A percentile compares a stretch with the other conserved stretches of the same genome.
Evolutionary conservation across 2,797 vertebrate species (phyloP).

Genomic region (Sebastes diploproa): DNA sequence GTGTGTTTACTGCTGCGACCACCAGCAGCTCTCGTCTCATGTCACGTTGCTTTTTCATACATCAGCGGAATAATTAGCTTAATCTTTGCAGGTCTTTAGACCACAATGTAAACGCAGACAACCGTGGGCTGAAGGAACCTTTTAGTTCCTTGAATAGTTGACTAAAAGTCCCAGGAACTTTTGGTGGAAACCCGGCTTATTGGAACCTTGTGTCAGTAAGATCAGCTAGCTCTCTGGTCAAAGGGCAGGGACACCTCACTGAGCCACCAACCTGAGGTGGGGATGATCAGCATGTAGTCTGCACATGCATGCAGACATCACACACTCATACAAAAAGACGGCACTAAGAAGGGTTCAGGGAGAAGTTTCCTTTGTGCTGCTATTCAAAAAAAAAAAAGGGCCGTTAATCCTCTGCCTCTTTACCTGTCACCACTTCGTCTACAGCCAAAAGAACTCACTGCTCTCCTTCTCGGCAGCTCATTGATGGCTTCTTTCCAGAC

Average conservation of each 20-base stretch:
- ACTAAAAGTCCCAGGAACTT: no score
- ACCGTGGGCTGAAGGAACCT: no score
- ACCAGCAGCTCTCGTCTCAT: no score
- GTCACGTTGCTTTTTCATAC: no score
- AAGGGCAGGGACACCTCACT: constrained; percentile 24
- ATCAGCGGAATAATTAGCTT: no score
- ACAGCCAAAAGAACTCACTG: constrained; percentile 36
- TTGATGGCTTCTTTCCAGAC: constrained; percentile 45
- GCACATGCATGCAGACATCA: background rate
- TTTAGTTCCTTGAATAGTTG: no score
- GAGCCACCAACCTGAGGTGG: background rate
- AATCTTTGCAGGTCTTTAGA: no score
- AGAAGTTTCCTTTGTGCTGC: constrained; percentile 58
- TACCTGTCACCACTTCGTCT: constrained; percentile 64
- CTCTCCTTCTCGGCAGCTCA: constrained; percentile 39
- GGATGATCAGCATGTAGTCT: constrained; percentile 40
- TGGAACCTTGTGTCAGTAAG: constrained; percentile 5
- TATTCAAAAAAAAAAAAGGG: constrained; percentile 54
- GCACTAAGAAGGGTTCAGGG: constrained; percentile 23
- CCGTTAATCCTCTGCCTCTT: constrained; percentile 67
- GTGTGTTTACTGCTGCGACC: no score
- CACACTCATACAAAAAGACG: background rate
- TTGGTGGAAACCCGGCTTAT: background rate
- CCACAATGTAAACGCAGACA: no score
- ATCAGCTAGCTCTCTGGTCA: constrained; percentile 52